phyloP scores from a whole-genome alignment of 2,797 vertebrate genomes.

The Cynodonichthys magdalenae region DNA sequence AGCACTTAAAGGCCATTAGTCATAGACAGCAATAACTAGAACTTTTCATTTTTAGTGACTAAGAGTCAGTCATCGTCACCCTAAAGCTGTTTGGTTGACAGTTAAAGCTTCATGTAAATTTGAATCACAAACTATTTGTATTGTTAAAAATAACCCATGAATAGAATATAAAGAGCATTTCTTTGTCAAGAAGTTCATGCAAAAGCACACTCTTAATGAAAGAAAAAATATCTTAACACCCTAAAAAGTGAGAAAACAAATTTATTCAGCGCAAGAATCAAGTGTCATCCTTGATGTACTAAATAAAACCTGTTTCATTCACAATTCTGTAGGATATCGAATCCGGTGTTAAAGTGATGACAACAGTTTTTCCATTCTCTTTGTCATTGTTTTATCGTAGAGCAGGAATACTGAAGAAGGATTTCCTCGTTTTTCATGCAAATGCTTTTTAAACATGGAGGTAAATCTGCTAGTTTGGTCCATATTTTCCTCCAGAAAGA shows the following conservation, averaged over 20 bases:
- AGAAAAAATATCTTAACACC: neutral
- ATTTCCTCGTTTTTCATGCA: neutral
- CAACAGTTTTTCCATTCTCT: conserved; percentile 11
- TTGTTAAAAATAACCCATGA: neutral
- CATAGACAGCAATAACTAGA: neutral
- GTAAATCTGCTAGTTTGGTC: conserved; percentile 59
- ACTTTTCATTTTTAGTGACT: neutral
- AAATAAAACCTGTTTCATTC: conserved; percentile 41
- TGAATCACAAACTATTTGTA: neutral
- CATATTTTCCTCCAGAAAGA: conserved; percentile 47
- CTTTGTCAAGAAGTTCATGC: neutral
- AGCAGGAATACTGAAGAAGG: conserved; percentile 8
- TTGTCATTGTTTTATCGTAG: conserved; percentile 15
- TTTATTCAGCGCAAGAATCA: neutral
- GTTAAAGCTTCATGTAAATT: neutral
- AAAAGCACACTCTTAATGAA: neutral
- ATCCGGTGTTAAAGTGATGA: conserved; percentile 17
- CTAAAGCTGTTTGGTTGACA: neutral
- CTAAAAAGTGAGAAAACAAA: neutral
- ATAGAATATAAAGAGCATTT: neutral
- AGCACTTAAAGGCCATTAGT: neutral
- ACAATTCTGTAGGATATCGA: conserved; percentile 33
- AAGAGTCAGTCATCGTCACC: neutral
- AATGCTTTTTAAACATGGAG: conserved; percentile 63
- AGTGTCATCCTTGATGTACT: conserved; percentile 9